Base-by-base conservation (phyloP, 2,888 invertebrate species). In the Ennomos erosarius region DNA sequence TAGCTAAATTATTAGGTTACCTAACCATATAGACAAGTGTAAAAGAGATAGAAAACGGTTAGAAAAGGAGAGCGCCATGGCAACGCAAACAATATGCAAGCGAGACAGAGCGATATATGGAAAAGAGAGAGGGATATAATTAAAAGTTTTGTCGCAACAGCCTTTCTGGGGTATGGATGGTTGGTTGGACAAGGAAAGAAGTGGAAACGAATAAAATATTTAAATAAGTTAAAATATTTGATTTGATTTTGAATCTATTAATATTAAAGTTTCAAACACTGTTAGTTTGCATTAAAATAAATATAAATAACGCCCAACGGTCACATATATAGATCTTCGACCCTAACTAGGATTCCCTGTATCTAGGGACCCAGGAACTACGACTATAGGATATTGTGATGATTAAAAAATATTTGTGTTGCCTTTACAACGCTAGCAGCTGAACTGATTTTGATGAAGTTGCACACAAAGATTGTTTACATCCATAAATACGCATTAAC, bases 71-170 rank as follows among this genome's bases (percentile, higher is more conserved):
- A n/a, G 39, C 45, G 10, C 46, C 39, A 55, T 51, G n/a, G 51
- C 43, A 60, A 52, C 55, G 59, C 59, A 60, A 60, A 60, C 51
- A 55, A 60, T 55, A 68, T 51, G 60, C 13, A 61, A 71, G 36
- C 36, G 62, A 62, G 74, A 73, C 43, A 13, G 62, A 16, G 40
- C 9, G 69, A 69, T 49, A 45, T 10, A 87, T 57, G 69, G 1
- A 79, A 88, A 63, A 1, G 81, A 69, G 85, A 85, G 37, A 53
- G 82, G 63, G 70, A 90, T 91, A 91, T 90, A 90, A 90, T 91
- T 90, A 91, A 91, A 91, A 91, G 85, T 91, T 90, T 91, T 89
- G 90, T 90, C 90, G 90, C 88, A 85, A 86, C 79, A 82, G 85
- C 85, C 74, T 88, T 87, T 85, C 84, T 77, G 85, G 87, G 88